Evolutionary conservation across 2,888 invertebrate genomes (phyloP), one percentile per base, ranked within the genome.

Genomic region (Entomobrya proxima): DNA sequence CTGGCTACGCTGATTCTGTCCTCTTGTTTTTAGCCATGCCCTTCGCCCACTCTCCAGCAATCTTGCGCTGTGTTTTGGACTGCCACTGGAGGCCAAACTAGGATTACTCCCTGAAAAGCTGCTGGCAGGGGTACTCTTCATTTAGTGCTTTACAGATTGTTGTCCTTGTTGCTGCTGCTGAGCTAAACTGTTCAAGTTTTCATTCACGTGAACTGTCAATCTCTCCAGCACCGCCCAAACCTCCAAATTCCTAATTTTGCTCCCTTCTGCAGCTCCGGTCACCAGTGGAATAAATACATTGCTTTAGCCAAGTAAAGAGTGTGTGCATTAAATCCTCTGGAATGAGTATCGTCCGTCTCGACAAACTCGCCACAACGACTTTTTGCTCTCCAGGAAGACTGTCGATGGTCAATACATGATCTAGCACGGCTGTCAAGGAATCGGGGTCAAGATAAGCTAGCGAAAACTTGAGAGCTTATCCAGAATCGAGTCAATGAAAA

Each of bases 401-500:
- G 69, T 89, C 90, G 55, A 89, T 89, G 30, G 83, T 87, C 18
- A 90, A 78, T 3, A 90, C 89, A 72, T 89, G 89, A 32, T 90
- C 90, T 30, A 90, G 79, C 9, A 90, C 86, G 24, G 89, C 88
- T 13, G 86, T 86, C 35, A 90, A 55, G 27, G 88, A 88, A 44
- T 89, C 89, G 0, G 88, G 77, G 75, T 89, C 89, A 67, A 90
- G 87, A 64, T 89, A 90, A 0, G 89, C 88, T 13, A 89, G 0
- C 99, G 99, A 92, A 99, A 98, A 91, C 96, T 95, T 89, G 96
- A 95, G 94, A 98, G 96, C 92, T 96, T 96, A 89, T 95, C 96
- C 86, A 95, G 94, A 85, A 98, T 94, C 83, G 96, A 96, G 9
- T 93, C 93, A 72, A 98, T 95, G 92, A 98, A 98, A 90, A 94